Percentiles rank a stretch among this genome's conserved stretches.
Conservation (phyloP, 2,797 vertebrate genomes). For the Platyrinchus mystaceus region DNA sequence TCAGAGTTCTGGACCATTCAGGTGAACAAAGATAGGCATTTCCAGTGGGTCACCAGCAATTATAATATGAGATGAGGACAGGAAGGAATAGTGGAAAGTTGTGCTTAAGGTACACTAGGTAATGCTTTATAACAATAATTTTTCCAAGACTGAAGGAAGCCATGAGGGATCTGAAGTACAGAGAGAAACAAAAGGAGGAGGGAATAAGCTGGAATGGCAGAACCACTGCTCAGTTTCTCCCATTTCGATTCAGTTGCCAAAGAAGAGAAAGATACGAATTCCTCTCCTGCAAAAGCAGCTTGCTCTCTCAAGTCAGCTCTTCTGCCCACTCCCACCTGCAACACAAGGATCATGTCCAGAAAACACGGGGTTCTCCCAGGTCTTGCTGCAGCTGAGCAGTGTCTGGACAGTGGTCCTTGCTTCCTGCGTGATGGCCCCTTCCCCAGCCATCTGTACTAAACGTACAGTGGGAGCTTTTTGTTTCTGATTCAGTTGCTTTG, state of each 20-base stretch:
- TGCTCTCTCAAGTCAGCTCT: background rate
- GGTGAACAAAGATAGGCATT: background rate
- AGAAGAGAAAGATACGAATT: background rate
- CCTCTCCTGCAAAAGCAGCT: background rate
- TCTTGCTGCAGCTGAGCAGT: accelerated
- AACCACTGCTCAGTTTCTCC: background rate
- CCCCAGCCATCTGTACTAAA: background rate
- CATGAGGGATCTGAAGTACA: background rate
- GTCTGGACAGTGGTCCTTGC: background rate
- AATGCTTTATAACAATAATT: background rate
- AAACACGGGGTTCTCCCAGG: accelerated
- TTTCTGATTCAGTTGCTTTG: conserved; percentile 17
- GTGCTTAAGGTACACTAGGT: background rate
- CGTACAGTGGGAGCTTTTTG: background rate
- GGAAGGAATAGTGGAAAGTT: background rate
- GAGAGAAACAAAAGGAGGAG: background rate
- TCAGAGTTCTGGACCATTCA: background rate
- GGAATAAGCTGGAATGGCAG: background rate
- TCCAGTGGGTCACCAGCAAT: background rate
- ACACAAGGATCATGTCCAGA: accelerated
- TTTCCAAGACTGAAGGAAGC: background rate
- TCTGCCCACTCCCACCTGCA: background rate
- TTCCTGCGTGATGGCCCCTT: background rate
- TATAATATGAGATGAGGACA: background rate
- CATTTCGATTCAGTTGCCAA: accelerated